phyloP scores from a whole-genome alignment of 2,113 vertebrate genomes.

The Speoplatyrhinus poulsoni region DNA sequence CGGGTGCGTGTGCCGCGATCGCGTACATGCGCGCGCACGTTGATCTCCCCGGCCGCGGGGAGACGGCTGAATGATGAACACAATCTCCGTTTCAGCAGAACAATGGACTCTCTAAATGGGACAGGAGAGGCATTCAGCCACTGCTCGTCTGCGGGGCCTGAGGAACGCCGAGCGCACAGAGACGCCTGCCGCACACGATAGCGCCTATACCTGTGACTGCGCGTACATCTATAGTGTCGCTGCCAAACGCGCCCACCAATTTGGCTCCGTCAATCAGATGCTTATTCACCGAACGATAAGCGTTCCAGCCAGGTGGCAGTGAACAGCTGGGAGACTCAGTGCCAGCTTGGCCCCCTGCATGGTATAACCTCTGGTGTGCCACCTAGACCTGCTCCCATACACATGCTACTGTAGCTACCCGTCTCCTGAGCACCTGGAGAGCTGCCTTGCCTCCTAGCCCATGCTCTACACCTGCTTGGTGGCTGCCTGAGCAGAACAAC shows the following conservation, averaged over 20 bases:
- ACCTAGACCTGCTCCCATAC: slow-evolving; percentile 40
- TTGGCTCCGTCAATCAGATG: slow-evolving; percentile 62
- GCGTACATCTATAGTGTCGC: slow-evolving; percentile 24
- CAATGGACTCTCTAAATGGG: slow-evolving; percentile 68
- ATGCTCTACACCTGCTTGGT: slow-evolving; percentile 50
- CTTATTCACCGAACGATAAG: slow-evolving; percentile 50
- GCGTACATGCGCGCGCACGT: slow-evolving; percentile 8
- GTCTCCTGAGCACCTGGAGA: slow-evolving; percentile 61
- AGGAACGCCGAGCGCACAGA: slow-evolving; percentile 37
- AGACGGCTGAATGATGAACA: slow-evolving; percentile 62
- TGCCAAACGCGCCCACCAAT: slow-evolving; percentile 34
- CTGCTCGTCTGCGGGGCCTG: slow-evolving; percentile 45
- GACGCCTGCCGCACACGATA: slow-evolving; percentile 59
- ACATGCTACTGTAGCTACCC: slow-evolving; percentile 50
- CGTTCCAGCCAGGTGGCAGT: slow-evolving; percentile 57
- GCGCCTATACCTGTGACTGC: slow-evolving; percentile 2
- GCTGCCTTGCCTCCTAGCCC: slow-evolving; percentile 26
- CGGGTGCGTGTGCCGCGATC: neutral
- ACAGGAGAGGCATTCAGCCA: slow-evolving; percentile 61
- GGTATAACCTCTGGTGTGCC: slow-evolving; percentile 59
- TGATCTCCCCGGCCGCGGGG: slow-evolving; percentile 43
- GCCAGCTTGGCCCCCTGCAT: slow-evolving; percentile 35
- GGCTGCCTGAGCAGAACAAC: slow-evolving; percentile 3
- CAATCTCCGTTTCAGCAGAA: slow-evolving; percentile 65
- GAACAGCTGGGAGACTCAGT: slow-evolving; percentile 61